Evolutionary conservation across 2,797 vertebrate genomes (phyloP).

Genomic region (Pangasius sanitwongsei): DNA sequence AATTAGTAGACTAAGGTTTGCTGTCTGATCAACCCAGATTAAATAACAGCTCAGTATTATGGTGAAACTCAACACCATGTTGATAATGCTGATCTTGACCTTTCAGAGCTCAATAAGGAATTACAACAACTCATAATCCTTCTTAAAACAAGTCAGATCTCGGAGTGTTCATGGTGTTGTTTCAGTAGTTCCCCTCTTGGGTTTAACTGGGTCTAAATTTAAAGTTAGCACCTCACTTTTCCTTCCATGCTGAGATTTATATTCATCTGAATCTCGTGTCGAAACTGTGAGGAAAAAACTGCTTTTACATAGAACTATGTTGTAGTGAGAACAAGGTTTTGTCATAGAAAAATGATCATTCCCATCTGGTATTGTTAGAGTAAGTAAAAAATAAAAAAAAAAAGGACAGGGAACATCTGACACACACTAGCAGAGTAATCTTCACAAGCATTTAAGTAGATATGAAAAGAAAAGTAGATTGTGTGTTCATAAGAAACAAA

Average conservation of each 20-base stretch:
- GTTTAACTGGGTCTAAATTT: not conserved
- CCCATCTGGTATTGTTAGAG: constrained; percentile 37
- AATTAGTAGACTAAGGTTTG: constrained; percentile 13
- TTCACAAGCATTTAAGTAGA: constrained; percentile 57
- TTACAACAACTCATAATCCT: not conserved
- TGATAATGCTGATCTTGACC: constrained; percentile 1
- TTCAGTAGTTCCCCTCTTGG: not conserved
- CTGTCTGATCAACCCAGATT: constrained; percentile 1
- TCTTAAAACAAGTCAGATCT: not conserved
- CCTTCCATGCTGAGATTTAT: not conserved
- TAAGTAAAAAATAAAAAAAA: constrained; percentile 4
- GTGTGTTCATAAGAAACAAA: constrained; percentile 68
- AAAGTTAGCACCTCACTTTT: not conserved
- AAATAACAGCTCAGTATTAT: constrained; percentile 2
- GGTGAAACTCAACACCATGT: constrained; percentile 25
- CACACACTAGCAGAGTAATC: constrained; percentile 59
- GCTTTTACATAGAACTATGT: constrained; percentile 38
- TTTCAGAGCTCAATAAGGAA: not conserved
- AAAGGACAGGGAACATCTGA: constrained; percentile 45
- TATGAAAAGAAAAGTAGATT: constrained; percentile 57
- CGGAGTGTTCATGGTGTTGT: not conserved
- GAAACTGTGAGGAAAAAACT: not conserved
- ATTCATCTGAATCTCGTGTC: not conserved
- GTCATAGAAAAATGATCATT: constrained; percentile 45
- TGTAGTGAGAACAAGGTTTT: constrained; percentile 41